phyloP scores from a whole-genome alignment of 2,888 invertebrate genomes.

The Philonicus albiceps region DNA sequence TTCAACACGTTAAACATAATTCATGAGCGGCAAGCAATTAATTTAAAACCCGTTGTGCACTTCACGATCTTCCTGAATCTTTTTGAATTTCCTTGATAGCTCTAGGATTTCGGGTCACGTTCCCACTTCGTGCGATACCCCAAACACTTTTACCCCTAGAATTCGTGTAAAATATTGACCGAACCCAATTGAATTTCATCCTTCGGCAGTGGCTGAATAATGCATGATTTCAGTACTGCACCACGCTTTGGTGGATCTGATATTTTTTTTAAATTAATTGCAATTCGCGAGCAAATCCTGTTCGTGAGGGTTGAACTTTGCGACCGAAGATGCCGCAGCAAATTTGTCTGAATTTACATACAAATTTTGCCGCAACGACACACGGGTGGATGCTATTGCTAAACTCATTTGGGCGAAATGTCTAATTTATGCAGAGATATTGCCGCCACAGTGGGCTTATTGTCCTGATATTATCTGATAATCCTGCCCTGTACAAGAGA shows the following conservation, averaged over 20 bases:
- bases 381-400: not conserved
- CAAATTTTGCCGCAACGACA: constrained; percentile 3
- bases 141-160: not conserved
- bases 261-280: constrained; percentile 11
- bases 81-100: not conserved
- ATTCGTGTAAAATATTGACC: constrained; percentile 24
- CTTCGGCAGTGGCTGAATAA: not conserved
- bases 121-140: not conserved
- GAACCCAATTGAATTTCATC: constrained; percentile 15
- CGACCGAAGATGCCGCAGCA: not conserved
- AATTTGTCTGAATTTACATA: not conserved
- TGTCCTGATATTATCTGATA: constrained; percentile 21
- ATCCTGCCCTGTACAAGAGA: not conserved
- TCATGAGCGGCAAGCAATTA: constrained; percentile 25
- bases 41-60: not conserved
- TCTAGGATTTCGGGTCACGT: constrained; percentile 1
- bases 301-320: not conserved
- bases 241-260: not conserved
- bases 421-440: constrained; percentile 27
- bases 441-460: constrained; percentile 11
- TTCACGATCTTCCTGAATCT: not conserved
- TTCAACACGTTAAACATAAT: constrained; percentile 27
- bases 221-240: not conserved
- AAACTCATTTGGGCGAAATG: constrained; percentile 1
- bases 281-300: not conserved